These are phyloP conservation scores for Leptopilina boulardi DNA, from an alignment of 1,140 invertebrate genomes.

Conservation along the genomic window DNA sequence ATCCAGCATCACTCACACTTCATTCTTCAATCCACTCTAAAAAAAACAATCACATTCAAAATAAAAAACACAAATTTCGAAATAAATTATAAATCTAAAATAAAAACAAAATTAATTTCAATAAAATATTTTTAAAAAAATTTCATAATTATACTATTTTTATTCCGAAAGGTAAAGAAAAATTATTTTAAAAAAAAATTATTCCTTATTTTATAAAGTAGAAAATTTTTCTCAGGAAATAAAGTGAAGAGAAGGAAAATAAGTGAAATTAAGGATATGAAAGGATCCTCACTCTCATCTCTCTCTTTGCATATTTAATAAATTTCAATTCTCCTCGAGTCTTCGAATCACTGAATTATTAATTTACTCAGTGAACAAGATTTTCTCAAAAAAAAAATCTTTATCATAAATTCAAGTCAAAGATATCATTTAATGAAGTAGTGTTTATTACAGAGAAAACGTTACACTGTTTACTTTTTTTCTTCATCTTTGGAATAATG, in stretches of 20 bases:
- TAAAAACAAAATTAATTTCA: neutral
- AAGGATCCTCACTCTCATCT: too few species aligned
- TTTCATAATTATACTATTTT: neutral
- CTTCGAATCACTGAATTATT: too few species aligned
- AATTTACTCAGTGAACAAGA: neutral
- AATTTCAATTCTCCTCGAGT: too few species aligned
- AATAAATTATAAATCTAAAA: too few species aligned
- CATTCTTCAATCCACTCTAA: neutral
- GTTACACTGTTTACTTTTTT: slow-evolving; percentile 55
- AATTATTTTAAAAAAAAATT: neutral
- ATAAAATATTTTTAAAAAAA: too few species aligned
- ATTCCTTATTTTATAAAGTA: neutral
- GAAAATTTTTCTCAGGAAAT: too few species aligned
- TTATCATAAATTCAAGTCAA: neutral
- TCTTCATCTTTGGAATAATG: slow-evolving; percentile 65
- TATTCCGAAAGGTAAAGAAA: neutral
- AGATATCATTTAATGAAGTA: slow-evolving; percentile 39
- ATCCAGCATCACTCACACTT: neutral
- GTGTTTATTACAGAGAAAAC: slow-evolving; percentile 65
- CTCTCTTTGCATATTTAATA: too few species aligned
- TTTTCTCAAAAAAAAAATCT: neutral
- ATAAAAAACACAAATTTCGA: too few species aligned
- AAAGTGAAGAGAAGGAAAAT: too few species aligned
- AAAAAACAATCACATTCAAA: neutral
- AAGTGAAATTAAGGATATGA: too few species aligned